Conservation (phyloP, 2,113 vertebrate species). For the Lepus timidus region DNA sequence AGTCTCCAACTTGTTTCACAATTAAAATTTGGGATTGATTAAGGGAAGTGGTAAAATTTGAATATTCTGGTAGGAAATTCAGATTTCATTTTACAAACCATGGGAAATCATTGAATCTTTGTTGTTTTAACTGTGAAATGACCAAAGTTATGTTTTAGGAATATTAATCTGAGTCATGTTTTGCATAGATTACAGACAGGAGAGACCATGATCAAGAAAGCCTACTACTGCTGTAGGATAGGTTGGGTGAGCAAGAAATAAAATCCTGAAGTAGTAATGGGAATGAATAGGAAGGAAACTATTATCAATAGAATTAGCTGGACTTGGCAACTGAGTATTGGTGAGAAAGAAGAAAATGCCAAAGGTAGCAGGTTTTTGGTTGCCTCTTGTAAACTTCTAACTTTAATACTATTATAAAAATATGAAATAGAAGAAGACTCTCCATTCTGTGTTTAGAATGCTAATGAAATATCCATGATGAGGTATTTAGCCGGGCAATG, state of each 20-base stretch:
- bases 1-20: not conserved
- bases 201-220: conserved; percentile 10
- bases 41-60: conserved; percentile 44
- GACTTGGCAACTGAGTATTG: not conserved
- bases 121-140: conserved; percentile 38
- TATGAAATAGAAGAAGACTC: not conserved
- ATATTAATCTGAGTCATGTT: conserved; percentile 43
- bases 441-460: not conserved
- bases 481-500: not conserved
- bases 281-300: not conserved
- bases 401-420: not conserved
- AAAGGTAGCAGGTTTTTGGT: not conserved
- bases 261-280: not conserved
- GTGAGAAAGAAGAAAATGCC: not conserved
- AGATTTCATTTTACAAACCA: conserved; percentile 34
- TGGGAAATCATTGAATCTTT: conserved; percentile 22
- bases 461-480: not conserved
- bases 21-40: not conserved
- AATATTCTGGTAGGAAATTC: conserved; percentile 52
- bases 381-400: not conserved
- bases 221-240: not conserved
- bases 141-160: conserved; percentile 13
- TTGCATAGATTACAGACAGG: not conserved
- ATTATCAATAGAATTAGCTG: not conserved
- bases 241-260: not conserved